phyloP scores from a whole-genome alignment of 1,140 invertebrate species.

The Vanessa tameamea region DNA sequence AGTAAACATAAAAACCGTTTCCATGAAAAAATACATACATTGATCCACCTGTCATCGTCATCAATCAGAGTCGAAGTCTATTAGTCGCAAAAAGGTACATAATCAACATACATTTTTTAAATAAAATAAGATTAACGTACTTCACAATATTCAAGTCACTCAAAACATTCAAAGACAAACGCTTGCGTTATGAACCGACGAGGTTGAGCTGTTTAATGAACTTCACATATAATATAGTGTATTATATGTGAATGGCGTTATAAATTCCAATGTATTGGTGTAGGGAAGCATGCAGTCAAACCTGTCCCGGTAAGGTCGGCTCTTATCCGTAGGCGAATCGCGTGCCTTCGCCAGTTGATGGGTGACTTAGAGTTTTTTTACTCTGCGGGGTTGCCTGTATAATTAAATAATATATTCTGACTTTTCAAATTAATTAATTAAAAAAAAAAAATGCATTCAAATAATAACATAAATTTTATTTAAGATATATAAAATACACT shows the following conservation, averaged over 20 bases:
- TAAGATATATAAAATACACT: too few relatives aligned
- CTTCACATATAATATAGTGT: background rate
- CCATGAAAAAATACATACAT: too few relatives aligned
- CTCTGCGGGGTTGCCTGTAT: background rate
- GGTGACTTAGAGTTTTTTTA: slow-evolving; percentile 10
- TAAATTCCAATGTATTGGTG: slow-evolving; percentile 39
- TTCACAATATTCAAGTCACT: background rate
- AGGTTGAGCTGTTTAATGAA: background rate
- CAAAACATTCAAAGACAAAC: background rate
- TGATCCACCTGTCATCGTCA: too few relatives aligned
- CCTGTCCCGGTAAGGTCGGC: slow-evolving; percentile 68
- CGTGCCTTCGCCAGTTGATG: slow-evolving; percentile 40
- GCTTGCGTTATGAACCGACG: background rate
- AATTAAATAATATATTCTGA: background rate
- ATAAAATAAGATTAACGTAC: too few relatives aligned
- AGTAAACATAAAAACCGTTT: too few relatives aligned
- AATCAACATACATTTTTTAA: too few relatives aligned
- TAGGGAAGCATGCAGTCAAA: slow-evolving; percentile 63
- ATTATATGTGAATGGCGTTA: slow-evolving; percentile 39
- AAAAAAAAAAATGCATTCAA: too few relatives aligned
- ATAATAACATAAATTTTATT: too few relatives aligned
- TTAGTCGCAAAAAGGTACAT: too few relatives aligned
- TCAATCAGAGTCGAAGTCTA: too few relatives aligned
- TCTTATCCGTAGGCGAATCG: slow-evolving; percentile 65
- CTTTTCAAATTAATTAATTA: too few relatives aligned